Evolutionary conservation across 2,888 invertebrate genomes (phyloP).

Genomic region (Phyllotreta striolata): DNA sequence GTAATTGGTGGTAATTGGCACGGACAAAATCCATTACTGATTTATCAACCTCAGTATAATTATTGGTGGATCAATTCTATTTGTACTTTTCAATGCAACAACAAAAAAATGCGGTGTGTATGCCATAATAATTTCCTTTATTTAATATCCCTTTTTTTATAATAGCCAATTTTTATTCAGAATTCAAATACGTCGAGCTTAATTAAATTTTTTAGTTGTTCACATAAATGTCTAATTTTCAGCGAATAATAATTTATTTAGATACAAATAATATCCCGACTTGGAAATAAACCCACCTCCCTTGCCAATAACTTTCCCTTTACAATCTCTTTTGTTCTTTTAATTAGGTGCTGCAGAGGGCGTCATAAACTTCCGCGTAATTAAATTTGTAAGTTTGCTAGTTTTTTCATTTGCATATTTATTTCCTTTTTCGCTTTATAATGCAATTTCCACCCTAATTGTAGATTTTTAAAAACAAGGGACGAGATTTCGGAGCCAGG

Average conservation of each 20-base stretch:
- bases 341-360: constrained; percentile 54
- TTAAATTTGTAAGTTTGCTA: constrained; percentile 51
- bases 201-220: too few species aligned
- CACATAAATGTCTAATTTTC: too few species aligned
- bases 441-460: constrained; percentile 41
- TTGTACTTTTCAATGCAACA: too few species aligned
- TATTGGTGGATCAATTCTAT: constrained; percentile 5
- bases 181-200: too few species aligned
- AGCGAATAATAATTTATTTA: too few species aligned
- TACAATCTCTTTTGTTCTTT: constrained; percentile 56
- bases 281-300: too few species aligned
- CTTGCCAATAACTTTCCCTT: constrained; percentile 36
- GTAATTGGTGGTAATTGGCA: constrained; percentile 3
- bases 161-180: too few species aligned
- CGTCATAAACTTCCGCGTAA: constrained; percentile 51
- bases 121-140: too few species aligned
- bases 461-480: constrained; percentile 42
- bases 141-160: too few species aligned
- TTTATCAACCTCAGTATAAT: background rate
- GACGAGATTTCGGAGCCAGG: constrained; percentile 37
- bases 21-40: background rate
- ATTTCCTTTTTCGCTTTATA: constrained; percentile 42
- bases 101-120: too few species aligned
- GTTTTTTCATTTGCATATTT: constrained; percentile 46
- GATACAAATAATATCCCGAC: too few species aligned